A percentile compares a stretch with the other conserved stretches of the same genome.
Conservation (phyloP, 1,140 invertebrate genomes). For the Atopsyche davidsoni region DNA sequence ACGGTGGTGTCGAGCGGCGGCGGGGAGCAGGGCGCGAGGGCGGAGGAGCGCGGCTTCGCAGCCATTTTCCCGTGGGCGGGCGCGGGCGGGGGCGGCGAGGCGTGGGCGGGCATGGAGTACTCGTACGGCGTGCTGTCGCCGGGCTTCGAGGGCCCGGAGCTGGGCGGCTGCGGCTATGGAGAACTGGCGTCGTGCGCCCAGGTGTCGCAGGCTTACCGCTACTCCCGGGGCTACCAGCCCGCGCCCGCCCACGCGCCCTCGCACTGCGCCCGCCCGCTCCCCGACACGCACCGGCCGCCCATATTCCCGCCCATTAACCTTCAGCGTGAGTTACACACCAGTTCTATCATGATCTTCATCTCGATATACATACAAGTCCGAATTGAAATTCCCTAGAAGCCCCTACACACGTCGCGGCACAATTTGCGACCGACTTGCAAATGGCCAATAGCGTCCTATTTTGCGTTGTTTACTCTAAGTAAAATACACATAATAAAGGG, state of each 20-base stretch:
- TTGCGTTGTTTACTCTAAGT: too few relatives aligned
- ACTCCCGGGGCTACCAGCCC: conserved; percentile 55
- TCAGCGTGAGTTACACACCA: conserved; percentile 51
- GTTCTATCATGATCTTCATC: too few relatives aligned
- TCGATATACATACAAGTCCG: too few relatives aligned
- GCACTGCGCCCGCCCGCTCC: conserved; percentile 42
- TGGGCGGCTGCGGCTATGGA: conserved; percentile 63
- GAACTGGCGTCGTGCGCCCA: conserved; percentile 80
- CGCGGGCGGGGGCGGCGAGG: conserved; percentile 17
- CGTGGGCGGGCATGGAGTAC: conserved; percentile 41
- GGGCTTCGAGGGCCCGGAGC: conserved; percentile 35
- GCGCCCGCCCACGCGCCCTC: conserved; percentile 41
- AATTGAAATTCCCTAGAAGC: too few relatives aligned
- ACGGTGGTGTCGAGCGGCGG: conserved; percentile 34
- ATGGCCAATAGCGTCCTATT: too few relatives aligned
- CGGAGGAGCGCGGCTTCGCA: conserved; percentile 9
- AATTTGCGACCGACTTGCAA: too few relatives aligned
- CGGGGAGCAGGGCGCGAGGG: conserved; percentile 34
- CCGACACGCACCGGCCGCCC: conserved; percentile 40
- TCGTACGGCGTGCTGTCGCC: conserved; percentile 42
- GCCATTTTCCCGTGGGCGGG: conserved; percentile 32
- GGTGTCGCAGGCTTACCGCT: conserved; percentile 73
- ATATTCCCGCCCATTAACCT: conserved; percentile 49
- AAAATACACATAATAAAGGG: too few relatives aligned
- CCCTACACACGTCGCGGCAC: too few relatives aligned